phyloP scores from a whole-genome alignment of 2,797 vertebrate species.

The Gymnoscopelus braueri region DNA sequence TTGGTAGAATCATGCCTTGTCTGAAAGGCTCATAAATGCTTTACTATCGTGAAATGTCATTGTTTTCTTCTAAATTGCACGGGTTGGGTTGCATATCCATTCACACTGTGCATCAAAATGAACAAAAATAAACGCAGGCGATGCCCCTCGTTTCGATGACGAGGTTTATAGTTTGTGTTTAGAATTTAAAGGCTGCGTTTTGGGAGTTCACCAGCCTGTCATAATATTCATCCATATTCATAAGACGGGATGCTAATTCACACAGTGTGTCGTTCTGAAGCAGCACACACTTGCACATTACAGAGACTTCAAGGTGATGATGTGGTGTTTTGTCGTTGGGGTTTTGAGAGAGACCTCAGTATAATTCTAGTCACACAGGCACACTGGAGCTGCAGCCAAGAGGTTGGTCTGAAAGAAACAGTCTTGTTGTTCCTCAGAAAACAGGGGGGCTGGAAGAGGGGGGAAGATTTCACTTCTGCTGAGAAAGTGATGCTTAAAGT shows the following conservation, averaged over 20 bases:
- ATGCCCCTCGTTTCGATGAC: constrained; percentile 1
- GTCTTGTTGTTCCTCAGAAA: constrained; percentile 71
- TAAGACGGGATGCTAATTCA: constrained; percentile 51
- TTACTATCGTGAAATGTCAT: constrained; percentile 20
- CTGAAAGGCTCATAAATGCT: neutral
- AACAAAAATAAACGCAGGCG: constrained; percentile 21
- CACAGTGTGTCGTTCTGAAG: constrained; percentile 42
- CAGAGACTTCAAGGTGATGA: constrained; percentile 58
- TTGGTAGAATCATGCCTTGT: neutral
- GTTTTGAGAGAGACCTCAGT: constrained; percentile 64
- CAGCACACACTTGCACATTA: constrained; percentile 41
- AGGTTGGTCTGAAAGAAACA: constrained; percentile 69
- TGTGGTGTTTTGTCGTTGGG: constrained; percentile 52
- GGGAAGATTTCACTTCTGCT: constrained; percentile 46
- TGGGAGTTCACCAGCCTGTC: neutral
- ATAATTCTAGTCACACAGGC: constrained; percentile 78
- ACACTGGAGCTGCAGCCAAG: constrained; percentile 70
- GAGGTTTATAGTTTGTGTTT: constrained; percentile 37
- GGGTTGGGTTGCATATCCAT: constrained; percentile 25
- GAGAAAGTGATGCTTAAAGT: constrained; percentile 53
- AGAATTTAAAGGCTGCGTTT: constrained; percentile 9
- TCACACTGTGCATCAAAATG: constrained; percentile 17
- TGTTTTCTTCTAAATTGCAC: constrained; percentile 9
- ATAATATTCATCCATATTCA: constrained; percentile 62
- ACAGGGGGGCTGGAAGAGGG: constrained; percentile 38